A percentile compares a stretch with the other conserved stretches of the same genome.
phyloP scores from a whole-genome alignment of 1,140 invertebrate genomes.

The Daktulosphaira vitifoliae region DNA sequence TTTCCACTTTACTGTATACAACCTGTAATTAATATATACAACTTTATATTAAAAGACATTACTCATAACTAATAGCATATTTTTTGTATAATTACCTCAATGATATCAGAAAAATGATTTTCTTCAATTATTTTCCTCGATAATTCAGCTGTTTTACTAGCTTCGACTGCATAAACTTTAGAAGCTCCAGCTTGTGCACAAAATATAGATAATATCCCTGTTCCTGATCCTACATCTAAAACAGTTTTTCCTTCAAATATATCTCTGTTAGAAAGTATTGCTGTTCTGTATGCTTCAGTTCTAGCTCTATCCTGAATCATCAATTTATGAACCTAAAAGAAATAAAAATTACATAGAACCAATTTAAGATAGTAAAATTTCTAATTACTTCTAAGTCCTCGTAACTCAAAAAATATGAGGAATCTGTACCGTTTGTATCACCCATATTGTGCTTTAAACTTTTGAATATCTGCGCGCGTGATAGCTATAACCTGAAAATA shows the following conservation, averaged over 20 bases:
- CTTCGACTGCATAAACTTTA: constrained; percentile 86
- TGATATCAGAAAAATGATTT: constrained; percentile 54
- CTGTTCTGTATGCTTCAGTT: constrained; percentile 86
- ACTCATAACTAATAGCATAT: neutral
- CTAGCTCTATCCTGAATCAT: constrained; percentile 78
- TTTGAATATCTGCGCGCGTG: constrained; percentile 12
- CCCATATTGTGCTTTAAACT: neutral
- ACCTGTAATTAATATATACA: constrained; percentile 42
- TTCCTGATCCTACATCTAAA: constrained; percentile 88
- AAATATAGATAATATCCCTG: constrained; percentile 86
- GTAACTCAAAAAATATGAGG: constrained; percentile 3
- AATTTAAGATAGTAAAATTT: too few relatives aligned
- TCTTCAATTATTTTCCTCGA: constrained; percentile 71
- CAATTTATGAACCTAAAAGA: constrained; percentile 58
- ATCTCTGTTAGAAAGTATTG: constrained; percentile 72
- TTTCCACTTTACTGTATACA: constrained; percentile 57
- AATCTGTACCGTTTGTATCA: neutral
- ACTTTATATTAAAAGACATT: neutral
- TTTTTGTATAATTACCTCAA: constrained; percentile 50
- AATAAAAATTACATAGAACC: neutral
- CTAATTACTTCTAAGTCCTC: constrained; percentile 3
- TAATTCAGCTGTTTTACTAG: constrained; percentile 73
- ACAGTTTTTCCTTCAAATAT: constrained; percentile 69
- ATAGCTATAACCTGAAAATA: constrained; percentile 6
- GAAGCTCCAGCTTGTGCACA: constrained; percentile 85